Evolutionary conservation across 2,797 vertebrate species (phyloP).

Genomic region (Acanthurus leucopareius): DNA sequence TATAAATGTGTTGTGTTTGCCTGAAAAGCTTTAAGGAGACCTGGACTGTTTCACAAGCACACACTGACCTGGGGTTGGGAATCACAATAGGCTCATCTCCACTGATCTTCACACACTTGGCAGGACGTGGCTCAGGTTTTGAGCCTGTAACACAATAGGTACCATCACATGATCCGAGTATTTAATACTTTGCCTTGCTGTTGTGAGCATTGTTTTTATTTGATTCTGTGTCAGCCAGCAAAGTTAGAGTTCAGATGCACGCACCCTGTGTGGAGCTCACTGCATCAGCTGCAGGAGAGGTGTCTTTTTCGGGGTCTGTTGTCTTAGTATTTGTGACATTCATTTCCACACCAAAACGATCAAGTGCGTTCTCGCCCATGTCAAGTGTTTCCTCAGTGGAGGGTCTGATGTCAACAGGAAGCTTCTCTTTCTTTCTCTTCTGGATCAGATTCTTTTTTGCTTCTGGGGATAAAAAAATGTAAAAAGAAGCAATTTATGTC

Average conservation of each 20-base stretch:
- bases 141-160: conserved; percentile 9
- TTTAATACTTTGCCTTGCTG: background rate
- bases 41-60: background rate
- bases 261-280: conserved; percentile 13
- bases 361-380: conserved; percentile 18
- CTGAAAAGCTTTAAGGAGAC: too few species aligned
- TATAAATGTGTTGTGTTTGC: background rate
- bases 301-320: background rate
- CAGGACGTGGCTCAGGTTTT: conserved; percentile 51
- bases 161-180: background rate
- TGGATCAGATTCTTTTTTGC: conserved; percentile 75
- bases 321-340: conserved; percentile 5
- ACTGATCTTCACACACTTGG: conserved; percentile 84
- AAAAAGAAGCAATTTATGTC: background rate
- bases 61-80: conserved; percentile 88
- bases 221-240: background rate
- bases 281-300: conserved; percentile 12
- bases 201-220: background rate
- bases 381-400: conserved; percentile 25
- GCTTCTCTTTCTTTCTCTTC: conserved; percentile 89
- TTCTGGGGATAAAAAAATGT: conserved; percentile 77
- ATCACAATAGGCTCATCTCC: conserved; percentile 66
- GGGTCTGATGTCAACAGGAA: conserved; percentile 74
- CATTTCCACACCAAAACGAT: conserved; percentile 7
- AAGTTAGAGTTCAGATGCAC: background rate